Conservation (phyloP, 1,140 invertebrate genomes). For the Centruroides sculpturatus region DNA sequence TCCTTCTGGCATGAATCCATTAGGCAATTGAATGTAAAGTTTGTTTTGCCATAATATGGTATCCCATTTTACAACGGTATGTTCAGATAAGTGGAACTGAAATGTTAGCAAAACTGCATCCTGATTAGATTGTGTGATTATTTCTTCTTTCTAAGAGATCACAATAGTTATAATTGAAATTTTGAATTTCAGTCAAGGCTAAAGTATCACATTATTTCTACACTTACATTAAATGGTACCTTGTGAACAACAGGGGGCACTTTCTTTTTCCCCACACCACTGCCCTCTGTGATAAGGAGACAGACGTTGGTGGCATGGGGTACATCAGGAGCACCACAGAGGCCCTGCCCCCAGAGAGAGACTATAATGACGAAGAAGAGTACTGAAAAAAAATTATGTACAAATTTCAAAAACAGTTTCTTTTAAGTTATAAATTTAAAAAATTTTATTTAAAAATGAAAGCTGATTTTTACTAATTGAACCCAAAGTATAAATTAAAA, state of each 20-base stretch:
- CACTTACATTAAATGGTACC: constrained; percentile 22
- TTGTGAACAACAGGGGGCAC: constrained; percentile 46
- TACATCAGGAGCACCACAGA: constrained; percentile 93
- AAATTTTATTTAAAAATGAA: too few relatives aligned
- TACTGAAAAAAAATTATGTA: constrained; percentile 15
- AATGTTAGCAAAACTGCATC: constrained; percentile 49
- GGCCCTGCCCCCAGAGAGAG: constrained; percentile 93
- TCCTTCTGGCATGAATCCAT: constrained; percentile 63
- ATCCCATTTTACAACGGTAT: constrained; percentile 58
- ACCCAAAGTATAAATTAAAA: too few relatives aligned
- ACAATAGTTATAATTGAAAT: background rate
- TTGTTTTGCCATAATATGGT: constrained; percentile 59
- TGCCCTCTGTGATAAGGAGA: constrained; percentile 54
- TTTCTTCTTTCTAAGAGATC: constrained; percentile 16
- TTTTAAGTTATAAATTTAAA: too few relatives aligned
- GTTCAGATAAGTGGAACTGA: constrained; percentile 58
- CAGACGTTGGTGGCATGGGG: constrained; percentile 56
- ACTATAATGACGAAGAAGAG: constrained; percentile 44
- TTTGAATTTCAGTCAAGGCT: too few relatives aligned
- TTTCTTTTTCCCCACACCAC: constrained; percentile 61
- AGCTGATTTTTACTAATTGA: too few relatives aligned
- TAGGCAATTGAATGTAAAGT: constrained; percentile 74
- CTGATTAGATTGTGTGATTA: constrained; percentile 25
- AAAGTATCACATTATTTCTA: background rate
- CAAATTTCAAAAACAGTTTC: background rate